Conservation (phyloP, 2,888 invertebrate genomes). For the Stenichneumon culpator region DNA sequence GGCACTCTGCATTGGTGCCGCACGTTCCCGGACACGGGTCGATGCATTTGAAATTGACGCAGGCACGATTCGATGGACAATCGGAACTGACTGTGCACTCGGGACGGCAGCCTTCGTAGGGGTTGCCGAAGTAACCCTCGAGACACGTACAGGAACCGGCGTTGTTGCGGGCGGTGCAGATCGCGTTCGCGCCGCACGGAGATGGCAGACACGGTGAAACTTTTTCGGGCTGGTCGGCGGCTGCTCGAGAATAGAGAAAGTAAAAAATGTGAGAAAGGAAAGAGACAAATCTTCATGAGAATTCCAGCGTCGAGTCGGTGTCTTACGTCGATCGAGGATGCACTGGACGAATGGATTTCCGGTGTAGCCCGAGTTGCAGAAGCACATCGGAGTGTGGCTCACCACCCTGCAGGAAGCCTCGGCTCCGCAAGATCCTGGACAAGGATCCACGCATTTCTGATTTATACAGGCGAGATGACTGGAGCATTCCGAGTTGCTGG, state of each 20-base stretch:
- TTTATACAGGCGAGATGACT: conserved; percentile 83
- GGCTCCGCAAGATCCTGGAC: conserved; percentile 80
- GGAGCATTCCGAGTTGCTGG: conserved; percentile 84
- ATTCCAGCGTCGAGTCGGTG: background rate
- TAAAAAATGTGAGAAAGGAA: background rate
- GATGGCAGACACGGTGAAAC: conserved; percentile 89
- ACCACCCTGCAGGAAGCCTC: conserved; percentile 80
- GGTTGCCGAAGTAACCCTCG: conserved; percentile 85
- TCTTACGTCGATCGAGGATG: conserved; percentile 73
- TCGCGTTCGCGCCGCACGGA: conserved; percentile 92
- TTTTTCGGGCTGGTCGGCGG: conserved; percentile 50
- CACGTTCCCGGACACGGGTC: conserved; percentile 95
- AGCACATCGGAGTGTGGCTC: conserved; percentile 83
- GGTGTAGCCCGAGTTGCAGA: conserved; percentile 82
- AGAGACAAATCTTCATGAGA: background rate
- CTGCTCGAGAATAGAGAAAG: conserved; percentile 41
- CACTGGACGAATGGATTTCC: conserved; percentile 82
- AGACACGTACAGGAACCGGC: conserved; percentile 86
- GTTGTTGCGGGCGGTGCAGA: conserved; percentile 87
- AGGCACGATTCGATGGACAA: conserved; percentile 86
- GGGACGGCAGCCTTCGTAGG: conserved; percentile 85
- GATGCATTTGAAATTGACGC: conserved; percentile 91
- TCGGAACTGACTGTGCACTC: conserved; percentile 86
- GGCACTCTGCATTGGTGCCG: conserved; percentile 87
- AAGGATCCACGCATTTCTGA: conserved; percentile 81